These are phyloP conservation scores for Anoplopoma fimbria DNA, from an alignment of 2,113 vertebrate species.

Conservation along the genomic window DNA sequence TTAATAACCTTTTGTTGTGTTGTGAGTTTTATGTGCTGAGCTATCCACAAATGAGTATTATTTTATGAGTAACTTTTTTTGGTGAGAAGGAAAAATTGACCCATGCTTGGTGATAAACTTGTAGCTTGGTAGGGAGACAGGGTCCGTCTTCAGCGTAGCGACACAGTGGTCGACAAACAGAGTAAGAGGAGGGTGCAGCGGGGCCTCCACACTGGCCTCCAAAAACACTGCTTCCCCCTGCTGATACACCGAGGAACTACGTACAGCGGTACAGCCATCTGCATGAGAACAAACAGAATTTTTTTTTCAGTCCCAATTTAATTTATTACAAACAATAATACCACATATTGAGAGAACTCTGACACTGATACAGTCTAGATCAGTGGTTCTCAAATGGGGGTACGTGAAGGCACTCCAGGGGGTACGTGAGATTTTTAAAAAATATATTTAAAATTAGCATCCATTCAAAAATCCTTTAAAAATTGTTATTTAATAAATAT, in stretches of 20 bases:
- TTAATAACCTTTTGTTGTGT: not conserved
- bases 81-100: conserved; percentile 10
- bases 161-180: conserved; percentile 61
- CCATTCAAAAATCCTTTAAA: too few relatives aligned
- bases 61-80: not conserved
- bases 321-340: not conserved
- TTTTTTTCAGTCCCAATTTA: not conserved
- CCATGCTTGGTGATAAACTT: conserved; percentile 63
- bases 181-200: conserved; percentile 32
- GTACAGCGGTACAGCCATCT: conserved; percentile 21
- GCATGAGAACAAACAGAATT: not conserved
- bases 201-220: conserved; percentile 54
- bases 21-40: not conserved
- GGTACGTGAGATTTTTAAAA: too few relatives aligned
- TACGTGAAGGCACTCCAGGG: too few relatives aligned
- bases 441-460: too few relatives aligned
- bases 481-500: too few relatives aligned
- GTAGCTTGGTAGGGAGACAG: conserved; percentile 50
- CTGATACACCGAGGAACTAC: conserved; percentile 64
- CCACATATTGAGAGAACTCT: not conserved
- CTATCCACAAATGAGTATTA: not conserved
- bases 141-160: conserved; percentile 49
- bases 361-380: too few relatives aligned
- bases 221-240: conserved; percentile 74
- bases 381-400: too few relatives aligned